A percentile compares a stretch with the other conserved stretches of the same genome.
These are phyloP conservation scores for Cyphomyrus discorhynchus DNA, from an alignment of 2,113 vertebrate genomes.

Conservation along the genomic window DNA sequence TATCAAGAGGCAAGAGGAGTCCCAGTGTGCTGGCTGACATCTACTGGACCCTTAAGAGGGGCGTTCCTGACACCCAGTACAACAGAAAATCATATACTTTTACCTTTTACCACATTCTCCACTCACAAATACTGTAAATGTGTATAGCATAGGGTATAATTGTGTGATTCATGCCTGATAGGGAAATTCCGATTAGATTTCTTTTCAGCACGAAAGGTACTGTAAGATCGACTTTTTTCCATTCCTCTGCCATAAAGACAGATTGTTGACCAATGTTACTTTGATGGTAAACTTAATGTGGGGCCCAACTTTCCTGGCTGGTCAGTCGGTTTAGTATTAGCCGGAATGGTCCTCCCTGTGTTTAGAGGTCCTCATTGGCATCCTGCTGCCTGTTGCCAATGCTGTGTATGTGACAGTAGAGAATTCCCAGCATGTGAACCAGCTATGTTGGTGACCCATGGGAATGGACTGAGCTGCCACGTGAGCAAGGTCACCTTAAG, in stretches of 20 bases:
- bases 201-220: background rate
- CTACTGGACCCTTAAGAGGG: background rate
- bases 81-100: background rate
- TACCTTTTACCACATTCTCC: background rate
- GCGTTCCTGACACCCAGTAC: background rate
- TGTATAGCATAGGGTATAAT: background rate
- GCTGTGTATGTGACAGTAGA: background rate
- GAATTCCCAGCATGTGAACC: background rate
- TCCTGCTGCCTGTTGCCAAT: background rate
- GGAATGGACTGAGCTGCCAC: background rate
- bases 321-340: background rate
- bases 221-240: background rate
- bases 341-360: background rate
- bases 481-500: background rate
- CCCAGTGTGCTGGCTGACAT: background rate
- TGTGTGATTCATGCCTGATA: background rate
- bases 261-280: background rate
- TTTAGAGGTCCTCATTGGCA: background rate
- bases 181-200: background rate
- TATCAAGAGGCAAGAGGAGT: background rate
- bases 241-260: background rate
- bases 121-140: background rate
- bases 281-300: background rate
- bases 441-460: background rate
- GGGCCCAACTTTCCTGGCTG: background rate